Evolutionary conservation across 2,888 invertebrate genomes (phyloP).

Genomic region (Gastracanthus pulcherrimus): DNA sequence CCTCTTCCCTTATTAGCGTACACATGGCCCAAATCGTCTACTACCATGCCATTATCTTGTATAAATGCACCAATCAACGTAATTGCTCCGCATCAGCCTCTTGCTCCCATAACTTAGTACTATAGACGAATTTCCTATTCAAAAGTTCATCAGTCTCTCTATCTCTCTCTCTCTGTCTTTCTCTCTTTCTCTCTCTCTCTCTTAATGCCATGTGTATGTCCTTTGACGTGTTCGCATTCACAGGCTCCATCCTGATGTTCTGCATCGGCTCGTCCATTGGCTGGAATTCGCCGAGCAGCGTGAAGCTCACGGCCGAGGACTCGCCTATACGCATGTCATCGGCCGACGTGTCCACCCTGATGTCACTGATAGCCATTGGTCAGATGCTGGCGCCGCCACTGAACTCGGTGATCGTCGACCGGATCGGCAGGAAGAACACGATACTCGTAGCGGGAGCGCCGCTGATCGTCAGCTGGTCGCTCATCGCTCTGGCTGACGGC

Average conservation of each 20-base stretch:
- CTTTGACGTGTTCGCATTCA: neutral
- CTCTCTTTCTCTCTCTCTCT: too few relatives aligned
- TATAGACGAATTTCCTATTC: too few relatives aligned
- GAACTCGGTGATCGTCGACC: slow-evolving; percentile 62
- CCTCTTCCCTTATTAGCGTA: too few relatives aligned
- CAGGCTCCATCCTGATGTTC: slow-evolving; percentile 59
- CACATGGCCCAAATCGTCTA: too few relatives aligned
- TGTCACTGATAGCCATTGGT: slow-evolving; percentile 62
- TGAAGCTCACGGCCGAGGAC: slow-evolving; percentile 62
- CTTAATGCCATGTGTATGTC: neutral
- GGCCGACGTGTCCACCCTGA: slow-evolving; percentile 64
- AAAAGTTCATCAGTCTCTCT: too few relatives aligned
- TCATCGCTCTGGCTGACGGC: slow-evolving; percentile 62
- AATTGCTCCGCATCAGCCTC: too few relatives aligned
- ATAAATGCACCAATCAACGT: too few relatives aligned
- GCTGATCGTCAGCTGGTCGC: slow-evolving; percentile 61
- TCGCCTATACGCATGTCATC: slow-evolving; percentile 62
- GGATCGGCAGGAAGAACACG: slow-evolving; percentile 64
- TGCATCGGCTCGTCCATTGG: slow-evolving; percentile 63
- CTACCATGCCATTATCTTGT: too few relatives aligned
- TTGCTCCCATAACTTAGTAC: too few relatives aligned
- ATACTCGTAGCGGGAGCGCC: slow-evolving; percentile 64
- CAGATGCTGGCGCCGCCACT: slow-evolving; percentile 62
- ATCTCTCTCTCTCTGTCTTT: too few relatives aligned
- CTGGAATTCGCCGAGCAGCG: slow-evolving; percentile 67